Conservation (phyloP, 2,888 invertebrate genomes). For the Sinohyriopsis cumingii region DNA sequence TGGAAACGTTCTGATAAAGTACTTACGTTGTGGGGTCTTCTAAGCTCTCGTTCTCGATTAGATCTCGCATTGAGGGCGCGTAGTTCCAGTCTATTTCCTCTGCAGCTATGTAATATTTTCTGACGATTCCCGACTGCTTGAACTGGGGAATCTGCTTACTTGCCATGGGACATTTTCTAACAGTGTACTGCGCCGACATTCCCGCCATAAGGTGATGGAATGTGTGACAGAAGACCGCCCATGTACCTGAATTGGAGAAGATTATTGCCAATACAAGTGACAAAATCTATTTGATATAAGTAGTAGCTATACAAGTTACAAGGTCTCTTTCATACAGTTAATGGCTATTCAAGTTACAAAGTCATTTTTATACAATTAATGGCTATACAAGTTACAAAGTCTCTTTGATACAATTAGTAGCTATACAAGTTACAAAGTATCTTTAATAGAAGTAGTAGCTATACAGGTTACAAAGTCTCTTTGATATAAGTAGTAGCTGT, state of each 20-base stretch:
- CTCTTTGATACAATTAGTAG: no score
- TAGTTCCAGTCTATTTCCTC: constrained; percentile 52
- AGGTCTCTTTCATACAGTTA: no score
- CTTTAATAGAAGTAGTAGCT: no score
- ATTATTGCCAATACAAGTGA: background rate
- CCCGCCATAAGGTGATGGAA: constrained; percentile 47
- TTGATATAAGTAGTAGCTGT: no score
- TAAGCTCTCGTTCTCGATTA: constrained; percentile 30
- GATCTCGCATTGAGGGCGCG: constrained; percentile 41
- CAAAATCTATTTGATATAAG: background rate
- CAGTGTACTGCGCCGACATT: constrained; percentile 47
- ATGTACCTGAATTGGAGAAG: constrained; percentile 33
- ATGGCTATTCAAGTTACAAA: no score
- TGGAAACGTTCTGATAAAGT: background rate
- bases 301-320: no score
- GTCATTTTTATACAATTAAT: no score
- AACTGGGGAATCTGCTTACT: background rate
- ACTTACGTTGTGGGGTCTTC: constrained; percentile 26
- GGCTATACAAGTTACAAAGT: no score
- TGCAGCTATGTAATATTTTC: constrained; percentile 49
- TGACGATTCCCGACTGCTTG: constrained; percentile 24
- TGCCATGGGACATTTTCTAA: constrained; percentile 30
- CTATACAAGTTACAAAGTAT: no score
- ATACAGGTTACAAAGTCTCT: no score
- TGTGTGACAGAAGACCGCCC: constrained; percentile 48